Conservation (phyloP, 2,113 vertebrate species). For the Tupaia tana region DNA sequence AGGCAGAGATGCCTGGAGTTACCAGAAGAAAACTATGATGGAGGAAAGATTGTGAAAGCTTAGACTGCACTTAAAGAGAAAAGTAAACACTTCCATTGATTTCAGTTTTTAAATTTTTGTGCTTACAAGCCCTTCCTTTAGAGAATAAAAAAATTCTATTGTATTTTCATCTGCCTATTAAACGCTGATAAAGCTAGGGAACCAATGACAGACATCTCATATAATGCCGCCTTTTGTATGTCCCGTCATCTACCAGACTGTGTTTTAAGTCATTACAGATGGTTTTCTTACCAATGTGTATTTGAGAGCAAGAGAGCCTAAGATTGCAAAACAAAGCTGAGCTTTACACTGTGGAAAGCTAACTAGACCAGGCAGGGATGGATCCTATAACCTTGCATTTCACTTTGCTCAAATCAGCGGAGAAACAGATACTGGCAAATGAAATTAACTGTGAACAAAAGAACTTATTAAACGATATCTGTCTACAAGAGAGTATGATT, state of each 20-base stretch:
- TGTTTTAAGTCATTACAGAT: background rate
- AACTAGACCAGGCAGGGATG: background rate
- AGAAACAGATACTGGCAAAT: background rate
- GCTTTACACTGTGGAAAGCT: background rate
- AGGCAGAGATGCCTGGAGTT: background rate
- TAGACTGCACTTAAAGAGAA: background rate
- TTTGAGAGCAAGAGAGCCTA: background rate
- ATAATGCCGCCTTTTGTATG: background rate
- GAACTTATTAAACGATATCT: conserved; percentile 26
- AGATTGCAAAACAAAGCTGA: background rate
- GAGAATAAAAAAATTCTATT: conserved; percentile 33
- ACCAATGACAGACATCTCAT: background rate
- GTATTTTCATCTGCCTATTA: background rate
- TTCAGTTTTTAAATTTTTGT: background rate
- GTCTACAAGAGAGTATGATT: conserved; percentile 33
- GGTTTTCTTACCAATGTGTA: background rate
- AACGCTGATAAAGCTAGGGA: background rate
- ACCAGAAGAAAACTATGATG: background rate
- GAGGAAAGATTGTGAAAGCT: background rate
- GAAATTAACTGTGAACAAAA: conserved; percentile 32
- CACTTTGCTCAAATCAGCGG: background rate
- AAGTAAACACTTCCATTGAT: background rate
- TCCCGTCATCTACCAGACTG: background rate
- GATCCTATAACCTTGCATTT: background rate
- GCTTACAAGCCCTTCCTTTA: background rate